Base-by-base conservation (phyloP, 2,888 invertebrate species). In the Sphaerolaimus hirsutus region DNA sequence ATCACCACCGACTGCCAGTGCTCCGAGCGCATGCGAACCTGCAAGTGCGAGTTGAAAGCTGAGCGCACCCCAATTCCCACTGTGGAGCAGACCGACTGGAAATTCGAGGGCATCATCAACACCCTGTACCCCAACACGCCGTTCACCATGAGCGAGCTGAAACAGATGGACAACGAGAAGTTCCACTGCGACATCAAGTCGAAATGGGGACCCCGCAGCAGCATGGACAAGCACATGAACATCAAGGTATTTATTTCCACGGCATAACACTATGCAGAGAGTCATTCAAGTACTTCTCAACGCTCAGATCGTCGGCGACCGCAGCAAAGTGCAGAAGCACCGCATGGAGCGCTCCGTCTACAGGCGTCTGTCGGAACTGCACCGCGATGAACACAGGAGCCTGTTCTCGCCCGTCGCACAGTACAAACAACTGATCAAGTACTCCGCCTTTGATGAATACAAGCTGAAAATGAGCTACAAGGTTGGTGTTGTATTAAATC, bases 271-370 rank as follows among this genome's bases (percentile, higher is more conserved):
- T 37, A 5, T 5, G n/a, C 5, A 37, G 5, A 4, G 5, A 12
- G 21, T n/a, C 37, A 37, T 14, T 21, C 21, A 37, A 19, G 37
- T 37, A 5, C 21, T 14, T 37, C 7, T 17, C 17, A 19, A 12
- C 5, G n/a, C 51, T 47, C 45, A 41, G 27, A 42, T 51, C 43
- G 50, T 53, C 41, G 45, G 42, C 27, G 49, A 48, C 41, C 47
- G 50, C 14, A 32, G 42, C 42, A 38, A 29, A 26, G 46, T 43
- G 32, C 29, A 19, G 42, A 19, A 42, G 26, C 5, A 12, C 7
- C 14, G 22, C 23, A 4, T 7, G 4, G 40, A 40, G 24, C 40
- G 24, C 23, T 12, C 7, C 5, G 10, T 40, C 7, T 40, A 40
- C 40, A 40, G 24, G 10, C 40, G 40, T 17, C 24, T 23, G 23